phyloP scores from a whole-genome alignment of 2,888 invertebrate species.

The Papilio gigon region DNA sequence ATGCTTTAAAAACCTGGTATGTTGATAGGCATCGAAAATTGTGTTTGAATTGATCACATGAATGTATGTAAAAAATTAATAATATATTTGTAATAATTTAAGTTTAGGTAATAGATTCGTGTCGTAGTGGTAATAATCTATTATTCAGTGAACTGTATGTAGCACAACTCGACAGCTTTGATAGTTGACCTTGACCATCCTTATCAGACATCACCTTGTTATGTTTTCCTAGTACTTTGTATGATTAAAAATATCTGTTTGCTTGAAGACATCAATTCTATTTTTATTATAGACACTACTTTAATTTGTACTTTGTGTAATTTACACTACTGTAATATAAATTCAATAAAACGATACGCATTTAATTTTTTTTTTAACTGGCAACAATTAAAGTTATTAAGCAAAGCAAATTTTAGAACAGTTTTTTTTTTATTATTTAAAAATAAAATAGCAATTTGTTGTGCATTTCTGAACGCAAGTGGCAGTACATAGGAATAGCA shows the following conservation, averaged over 20 bases:
- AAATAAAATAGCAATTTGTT: constrained; percentile 42
- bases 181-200: constrained; percentile 36
- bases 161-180: constrained; percentile 34
- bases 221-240: constrained; percentile 19
- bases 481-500: constrained; percentile 53
- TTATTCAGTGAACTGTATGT: constrained; percentile 29
- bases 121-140: constrained; percentile 9
- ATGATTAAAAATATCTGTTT: constrained; percentile 11
- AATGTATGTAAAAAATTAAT: too few species aligned
- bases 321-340: too few species aligned
- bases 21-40: too few species aligned
- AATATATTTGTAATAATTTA: too few species aligned
- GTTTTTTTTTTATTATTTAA: background rate
- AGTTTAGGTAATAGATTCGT: constrained; percentile 6
- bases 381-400: background rate
- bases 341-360: too few species aligned
- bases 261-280: background rate
- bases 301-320: too few species aligned
- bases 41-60: too few species aligned
- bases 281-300: too few species aligned
- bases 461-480: constrained; percentile 50
- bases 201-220: constrained; percentile 35
- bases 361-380: too few species aligned
- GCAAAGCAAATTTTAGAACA: background rate
- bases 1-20: too few species aligned